Evolutionary conservation across 2,888 invertebrate species (phyloP).

Genomic region (Augochlorella aurata): DNA sequence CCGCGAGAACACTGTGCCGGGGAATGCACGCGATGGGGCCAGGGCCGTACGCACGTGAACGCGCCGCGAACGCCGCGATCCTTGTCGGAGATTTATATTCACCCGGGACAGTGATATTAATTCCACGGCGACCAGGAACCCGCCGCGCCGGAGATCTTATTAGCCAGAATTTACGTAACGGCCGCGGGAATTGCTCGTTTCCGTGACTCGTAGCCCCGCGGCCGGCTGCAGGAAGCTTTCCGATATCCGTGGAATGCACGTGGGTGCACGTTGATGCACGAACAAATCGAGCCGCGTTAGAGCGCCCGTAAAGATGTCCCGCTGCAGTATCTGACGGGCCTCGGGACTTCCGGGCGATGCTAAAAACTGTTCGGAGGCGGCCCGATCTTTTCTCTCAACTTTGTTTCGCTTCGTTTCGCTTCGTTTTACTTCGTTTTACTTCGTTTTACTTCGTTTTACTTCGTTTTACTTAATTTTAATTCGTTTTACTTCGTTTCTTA

Average conservation of each 20-base stretch:
- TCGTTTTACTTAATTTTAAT: no score
- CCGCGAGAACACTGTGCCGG: background rate
- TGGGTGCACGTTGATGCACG: conserved; percentile 38
- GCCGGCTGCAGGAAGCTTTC: conserved; percentile 19
- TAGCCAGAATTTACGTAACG: conserved; percentile 53
- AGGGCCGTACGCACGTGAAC: conserved; percentile 4
- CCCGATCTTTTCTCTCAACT: background rate
- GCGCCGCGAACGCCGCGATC: conserved; percentile 10
- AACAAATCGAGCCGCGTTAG: background rate
- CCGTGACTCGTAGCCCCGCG: conserved; percentile 15
- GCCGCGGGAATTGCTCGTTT: conserved; percentile 34
- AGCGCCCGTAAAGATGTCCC: background rate
- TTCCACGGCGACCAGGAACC: conserved; percentile 43
- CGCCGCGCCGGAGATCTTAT: conserved; percentile 42
- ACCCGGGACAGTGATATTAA: conserved; percentile 45
- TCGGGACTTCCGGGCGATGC: background rate
- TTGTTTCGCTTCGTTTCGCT: no score
- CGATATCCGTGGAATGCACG: conserved; percentile 36
- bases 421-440: no score
- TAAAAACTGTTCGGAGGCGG: background rate
- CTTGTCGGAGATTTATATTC: conserved; percentile 45
- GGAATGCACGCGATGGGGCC: conserved; percentile 12
- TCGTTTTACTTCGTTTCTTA: no score
- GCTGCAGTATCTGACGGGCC: background rate
- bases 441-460: background rate